Evolutionary conservation across 1,140 invertebrate species (phyloP).

Genomic region (Bombus fervidus): DNA sequence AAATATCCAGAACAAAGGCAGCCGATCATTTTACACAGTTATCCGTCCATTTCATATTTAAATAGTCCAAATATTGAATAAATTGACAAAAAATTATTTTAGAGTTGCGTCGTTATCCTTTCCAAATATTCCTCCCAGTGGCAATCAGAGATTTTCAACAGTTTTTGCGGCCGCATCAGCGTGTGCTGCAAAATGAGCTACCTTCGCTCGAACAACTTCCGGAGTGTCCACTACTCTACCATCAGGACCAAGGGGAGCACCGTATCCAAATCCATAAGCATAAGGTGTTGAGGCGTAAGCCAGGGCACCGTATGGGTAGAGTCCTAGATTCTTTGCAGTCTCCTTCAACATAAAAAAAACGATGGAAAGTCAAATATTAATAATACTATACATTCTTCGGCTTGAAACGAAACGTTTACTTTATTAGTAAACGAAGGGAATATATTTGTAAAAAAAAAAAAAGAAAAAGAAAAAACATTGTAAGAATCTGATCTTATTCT

Average conservation of each 20-base stretch:
- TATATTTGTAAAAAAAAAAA: background rate
- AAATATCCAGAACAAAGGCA: background rate
- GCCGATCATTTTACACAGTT: background rate
- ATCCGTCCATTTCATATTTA: background rate
- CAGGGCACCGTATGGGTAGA: slow-evolving; percentile 73
- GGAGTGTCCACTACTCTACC: slow-evolving; percentile 73
- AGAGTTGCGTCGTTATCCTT: background rate
- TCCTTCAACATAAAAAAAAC: slow-evolving; percentile 63
- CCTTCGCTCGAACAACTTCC: slow-evolving; percentile 83
- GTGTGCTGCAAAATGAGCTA: slow-evolving; percentile 83
- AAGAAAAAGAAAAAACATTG: background rate
- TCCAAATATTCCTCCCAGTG: background rate
- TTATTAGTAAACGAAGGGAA: background rate
- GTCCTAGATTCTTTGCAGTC: slow-evolving; percentile 68
- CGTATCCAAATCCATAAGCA: slow-evolving; percentile 80
- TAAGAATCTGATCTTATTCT: background rate
- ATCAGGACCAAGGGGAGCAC: slow-evolving; percentile 68
- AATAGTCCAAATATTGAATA: background rate
- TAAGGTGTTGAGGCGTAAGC: slow-evolving; percentile 72
- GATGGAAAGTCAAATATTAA: background rate
- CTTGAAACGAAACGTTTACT: background rate
- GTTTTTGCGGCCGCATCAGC: slow-evolving; percentile 77
- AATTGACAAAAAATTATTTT: background rate
- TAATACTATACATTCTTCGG: background rate
- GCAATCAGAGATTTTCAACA: background rate